Conservation (phyloP, 2,888 invertebrate genomes). For the Drosophila subquinaria region DNA sequence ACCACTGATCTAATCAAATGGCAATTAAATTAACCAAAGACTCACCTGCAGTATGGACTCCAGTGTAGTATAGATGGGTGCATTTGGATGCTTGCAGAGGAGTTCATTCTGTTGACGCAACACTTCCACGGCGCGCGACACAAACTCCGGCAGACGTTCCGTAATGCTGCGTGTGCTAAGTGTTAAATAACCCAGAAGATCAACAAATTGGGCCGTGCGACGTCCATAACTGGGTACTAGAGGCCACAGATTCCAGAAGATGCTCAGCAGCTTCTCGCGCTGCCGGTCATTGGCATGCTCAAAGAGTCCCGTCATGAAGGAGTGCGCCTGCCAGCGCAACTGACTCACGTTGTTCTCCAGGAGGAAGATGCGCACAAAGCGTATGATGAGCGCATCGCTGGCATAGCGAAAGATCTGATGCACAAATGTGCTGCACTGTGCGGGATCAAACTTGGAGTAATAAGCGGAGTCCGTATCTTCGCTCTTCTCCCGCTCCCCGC, state of each 20-base stretch:
- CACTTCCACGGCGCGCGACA: slow-evolving; percentile 94
- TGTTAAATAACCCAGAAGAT: slow-evolving; percentile 97
- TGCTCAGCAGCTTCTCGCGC: slow-evolving; percentile 92
- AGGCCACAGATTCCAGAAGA: slow-evolving; percentile 97
- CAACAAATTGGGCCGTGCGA: slow-evolving; percentile 98
- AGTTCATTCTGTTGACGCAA: slow-evolving; percentile 95
- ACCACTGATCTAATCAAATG: no score
- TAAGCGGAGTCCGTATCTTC: slow-evolving; percentile 88
- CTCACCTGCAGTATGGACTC: slow-evolving; percentile 95
- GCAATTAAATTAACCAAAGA: background rate
- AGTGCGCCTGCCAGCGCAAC: slow-evolving; percentile 98
- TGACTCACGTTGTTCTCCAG: slow-evolving; percentile 96
- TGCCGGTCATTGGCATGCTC: slow-evolving; percentile 92
- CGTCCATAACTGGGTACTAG: slow-evolving; percentile 95
- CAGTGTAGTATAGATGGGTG: slow-evolving; percentile 95
- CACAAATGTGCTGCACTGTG: slow-evolving; percentile 89
- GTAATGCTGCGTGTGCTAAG: slow-evolving; percentile 92
- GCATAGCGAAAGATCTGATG: slow-evolving; percentile 90
- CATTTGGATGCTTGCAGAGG: slow-evolving; percentile 96
- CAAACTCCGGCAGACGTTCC: slow-evolving; percentile 90
- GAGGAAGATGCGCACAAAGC: slow-evolving; percentile 95
- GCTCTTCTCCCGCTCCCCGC: slow-evolving; percentile 89
- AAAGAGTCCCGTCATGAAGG: slow-evolving; percentile 92
- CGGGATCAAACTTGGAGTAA: slow-evolving; percentile 89
- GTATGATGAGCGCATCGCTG: slow-evolving; percentile 86